Base-by-base conservation (phyloP, 2,888 invertebrate genomes). In the Leptinotarsa peninsularis region DNA sequence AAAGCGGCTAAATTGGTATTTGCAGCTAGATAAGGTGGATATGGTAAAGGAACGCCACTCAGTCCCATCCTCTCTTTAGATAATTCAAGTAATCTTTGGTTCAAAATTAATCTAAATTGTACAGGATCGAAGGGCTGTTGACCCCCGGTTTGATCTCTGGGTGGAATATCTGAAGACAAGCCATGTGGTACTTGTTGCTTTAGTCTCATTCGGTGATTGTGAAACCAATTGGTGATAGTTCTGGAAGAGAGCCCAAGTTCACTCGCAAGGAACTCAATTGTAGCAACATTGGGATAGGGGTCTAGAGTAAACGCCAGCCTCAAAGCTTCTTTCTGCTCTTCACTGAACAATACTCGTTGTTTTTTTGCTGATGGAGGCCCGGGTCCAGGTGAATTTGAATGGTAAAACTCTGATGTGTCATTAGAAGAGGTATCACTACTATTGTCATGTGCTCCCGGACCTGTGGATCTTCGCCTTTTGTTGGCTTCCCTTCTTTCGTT, bases 211-310 rank as follows among this genome's bases (percentile, higher is more conserved):
- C 99, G 93, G 88, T 99, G 98, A 88, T 99, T 99, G 91, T 99
- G 99, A 91, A 99, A 99, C 99, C 99, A 99, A 89, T 99, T 99
- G 77, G 98, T 98, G 84, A 99, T 98, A 72, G 99, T 99, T 82
- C 99, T 92, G 70, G 98, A 95, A 7, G 97, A 96, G 58, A 99
- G 91, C 13, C 94, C 95, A 73, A 99, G 90, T 88, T 98, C 98
- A 49, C 93, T 92, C 49, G 98, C 98, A 75, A 99, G 91, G 86
- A 97, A 97, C 87, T 99, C 98, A 81, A 99, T 98, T 75, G 98
- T 97, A 33, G 96, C 95, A 85, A 98, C 95, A 88, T 97, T 98
- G 0, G 99, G 99, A 88, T 99, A 99, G 0, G 98, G 98, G 87
- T 99, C 99, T 70, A 98, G 90, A 0, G 96, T 95, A 87, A 99